Evolutionary conservation across 2,888 invertebrate genomes (phyloP).

Genomic region (Rambutsinella grinnellia): DNA sequence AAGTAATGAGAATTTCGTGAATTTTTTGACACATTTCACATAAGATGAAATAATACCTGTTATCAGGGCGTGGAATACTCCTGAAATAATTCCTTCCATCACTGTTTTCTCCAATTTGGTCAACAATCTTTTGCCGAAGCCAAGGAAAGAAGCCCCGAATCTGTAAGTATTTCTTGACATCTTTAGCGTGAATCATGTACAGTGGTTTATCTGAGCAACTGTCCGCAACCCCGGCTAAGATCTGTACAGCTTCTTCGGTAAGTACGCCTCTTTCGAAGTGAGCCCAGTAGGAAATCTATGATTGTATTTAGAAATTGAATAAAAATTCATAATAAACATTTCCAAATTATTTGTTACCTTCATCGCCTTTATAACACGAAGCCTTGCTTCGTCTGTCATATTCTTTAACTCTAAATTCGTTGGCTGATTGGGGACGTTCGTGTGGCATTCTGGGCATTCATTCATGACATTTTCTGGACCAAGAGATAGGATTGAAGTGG

Average conservation of each 20-base stretch:
- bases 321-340: no score
- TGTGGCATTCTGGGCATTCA: conserved; percentile 29
- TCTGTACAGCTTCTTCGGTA: conserved; percentile 74
- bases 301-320: neutral
- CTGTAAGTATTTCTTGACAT: conserved; percentile 54
- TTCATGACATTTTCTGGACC: conserved; percentile 36
- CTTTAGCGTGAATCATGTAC: conserved; percentile 52
- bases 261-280: conserved; percentile 77
- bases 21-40: no score
- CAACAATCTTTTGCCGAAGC: conserved; percentile 20
- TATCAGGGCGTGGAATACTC: no score
- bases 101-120: conserved; percentile 30
- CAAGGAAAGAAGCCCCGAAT: conserved; percentile 30
- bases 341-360: conserved; percentile 70
- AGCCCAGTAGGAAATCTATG: conserved; percentile 73
- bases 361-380: conserved; percentile 75
- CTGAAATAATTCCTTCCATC: no score
- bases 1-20: no score
- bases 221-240: conserved; percentile 73
- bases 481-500: conserved; percentile 40
- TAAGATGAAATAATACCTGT: no score
- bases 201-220: conserved; percentile 71
- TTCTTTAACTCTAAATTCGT: conserved; percentile 74
- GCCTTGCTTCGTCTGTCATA: conserved; percentile 74
- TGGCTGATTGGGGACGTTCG: conserved; percentile 71